Evolutionary conservation across 2,888 invertebrate genomes (phyloP), one percentile per base, ranked within the genome.

Genomic region (Monoplex corrugatus): DNA sequence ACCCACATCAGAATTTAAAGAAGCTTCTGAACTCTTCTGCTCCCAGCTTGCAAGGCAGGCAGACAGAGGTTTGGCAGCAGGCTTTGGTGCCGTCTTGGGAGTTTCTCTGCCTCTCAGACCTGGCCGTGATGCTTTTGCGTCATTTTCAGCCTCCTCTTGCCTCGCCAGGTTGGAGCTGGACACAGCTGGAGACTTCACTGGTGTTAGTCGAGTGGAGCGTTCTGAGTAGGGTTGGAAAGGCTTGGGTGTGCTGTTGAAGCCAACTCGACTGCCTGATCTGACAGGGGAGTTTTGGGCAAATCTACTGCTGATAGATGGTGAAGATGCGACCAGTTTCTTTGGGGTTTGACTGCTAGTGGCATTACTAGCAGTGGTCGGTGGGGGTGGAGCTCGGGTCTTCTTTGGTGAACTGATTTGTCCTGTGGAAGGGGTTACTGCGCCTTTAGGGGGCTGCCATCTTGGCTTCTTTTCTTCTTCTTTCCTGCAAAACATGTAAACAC

Each of bases 401-500:
- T 92, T 87, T 50, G 92, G 90, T 32, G 90, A 88, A 44, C 91
- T 88, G n/a, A 85, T 72, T 68, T 43, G 89, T 10, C 32, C 45
- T 28, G 72, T 43, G 28, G 68, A 72, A 38, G 72, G 35, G 32
- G 89, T 2, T 3, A 72, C n/a, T 78, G 90, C 78, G 28, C 75
- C 45, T 57, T 90, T 91, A 13, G 94, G 95, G 32, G 94, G 95
- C 90, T 94, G 94, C 95, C 95, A 95, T 89, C 91, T 93, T 89
- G 93, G 94, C 88, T 94, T 95, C 90, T 93, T 93, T 44, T 94
- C 93, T 87, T 94, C 95, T 89, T 93, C 93, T 91, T 94, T 93
- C 44, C 94, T 94, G 89, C 6, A 43, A 80, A 10, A 43, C 35
- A n/a, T n/a, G n/a, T n/a, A n/a, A n/a, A n/a, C n/a, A n/a, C n/a